Conservation (phyloP, 2,888 invertebrate genomes). For the Mythimna loreyi region DNA sequence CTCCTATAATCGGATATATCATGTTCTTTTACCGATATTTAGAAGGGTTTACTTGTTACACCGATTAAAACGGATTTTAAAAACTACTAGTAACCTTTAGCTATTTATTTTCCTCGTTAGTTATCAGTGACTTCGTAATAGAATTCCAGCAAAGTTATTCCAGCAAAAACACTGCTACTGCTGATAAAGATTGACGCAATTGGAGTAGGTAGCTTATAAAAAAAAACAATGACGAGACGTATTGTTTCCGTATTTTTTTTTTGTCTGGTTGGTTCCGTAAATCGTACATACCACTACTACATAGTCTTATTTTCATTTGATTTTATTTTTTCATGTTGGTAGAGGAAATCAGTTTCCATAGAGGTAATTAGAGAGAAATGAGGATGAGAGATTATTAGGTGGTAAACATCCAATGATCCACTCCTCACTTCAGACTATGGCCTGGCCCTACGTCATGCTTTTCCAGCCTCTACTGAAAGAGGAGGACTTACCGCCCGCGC, state of each 20-base stretch:
- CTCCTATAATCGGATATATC: background rate
- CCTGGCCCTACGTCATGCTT: no score
- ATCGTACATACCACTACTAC: background rate
- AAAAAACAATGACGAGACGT: conserved; percentile 27
- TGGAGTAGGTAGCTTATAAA: conserved; percentile 7
- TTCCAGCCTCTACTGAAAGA: no score
- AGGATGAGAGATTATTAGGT: no score
- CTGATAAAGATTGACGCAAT: conserved; percentile 51
- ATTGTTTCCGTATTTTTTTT: conserved; percentile 34
- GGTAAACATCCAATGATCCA: no score
- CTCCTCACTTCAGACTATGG: no score
- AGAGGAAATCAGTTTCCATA: no score
- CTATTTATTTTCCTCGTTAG: conserved; percentile 43
- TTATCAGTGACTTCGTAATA: conserved; percentile 18
- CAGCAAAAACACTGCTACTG: conserved; percentile 4
- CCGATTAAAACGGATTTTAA: conserved; percentile 11
- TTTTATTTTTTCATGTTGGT: background rate
- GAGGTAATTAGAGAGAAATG: no score
- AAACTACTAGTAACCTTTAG: conserved; percentile 3
- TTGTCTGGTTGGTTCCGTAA: conserved; percentile 14
- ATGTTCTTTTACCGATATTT: conserved; percentile 1
- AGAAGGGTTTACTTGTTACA: background rate
- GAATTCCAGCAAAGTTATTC: conserved; percentile 37
- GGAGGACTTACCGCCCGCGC: no score
- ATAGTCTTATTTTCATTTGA: conserved; percentile 8